Percentiles rank a stretch among this genome's conserved stretches.
Evolutionary conservation across 2,888 invertebrate species (phyloP).

Genomic region (Atrina japonica): DNA sequence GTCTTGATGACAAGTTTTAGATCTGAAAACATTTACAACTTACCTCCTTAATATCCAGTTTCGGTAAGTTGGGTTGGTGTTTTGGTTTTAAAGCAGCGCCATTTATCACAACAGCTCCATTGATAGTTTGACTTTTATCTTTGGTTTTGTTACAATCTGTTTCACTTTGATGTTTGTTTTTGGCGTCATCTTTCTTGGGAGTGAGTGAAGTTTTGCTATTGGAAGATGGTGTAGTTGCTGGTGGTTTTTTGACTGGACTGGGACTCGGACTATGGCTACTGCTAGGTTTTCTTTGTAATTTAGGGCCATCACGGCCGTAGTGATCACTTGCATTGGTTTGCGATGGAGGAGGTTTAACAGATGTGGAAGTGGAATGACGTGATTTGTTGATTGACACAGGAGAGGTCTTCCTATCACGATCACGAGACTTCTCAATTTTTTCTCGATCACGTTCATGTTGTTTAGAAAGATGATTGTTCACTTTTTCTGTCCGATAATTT

Average conservation of each 20-base stretch:
- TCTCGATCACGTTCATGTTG: neutral
- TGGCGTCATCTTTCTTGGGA: too few relatives aligned
- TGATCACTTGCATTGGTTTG: too few relatives aligned
- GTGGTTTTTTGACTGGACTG: slow-evolving; percentile 13
- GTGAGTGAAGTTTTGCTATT: too few relatives aligned
- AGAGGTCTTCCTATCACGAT: neutral
- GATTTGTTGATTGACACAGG: neutral
- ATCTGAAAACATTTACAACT: too few relatives aligned
- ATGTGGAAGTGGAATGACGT: too few relatives aligned
- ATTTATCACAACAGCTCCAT: neutral
- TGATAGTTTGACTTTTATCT: slow-evolving; percentile 13
- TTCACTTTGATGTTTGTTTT: too few relatives aligned
- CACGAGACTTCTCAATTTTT: slow-evolving; percentile 5
- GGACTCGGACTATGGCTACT: neutral
- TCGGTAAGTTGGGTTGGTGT: slow-evolving; percentile 14
- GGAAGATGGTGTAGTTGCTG: neutral
- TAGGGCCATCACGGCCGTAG: too few relatives aligned
- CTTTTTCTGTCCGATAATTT: too few relatives aligned
- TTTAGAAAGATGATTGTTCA: too few relatives aligned
- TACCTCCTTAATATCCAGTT: slow-evolving; percentile 20
- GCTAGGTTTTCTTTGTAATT: too few relatives aligned
- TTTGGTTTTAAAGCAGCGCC: slow-evolving; percentile 12
- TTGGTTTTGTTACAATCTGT: neutral
- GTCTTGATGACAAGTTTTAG: too few relatives aligned
- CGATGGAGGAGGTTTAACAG: too few relatives aligned